Evolutionary conservation across 35 echinoderm and acorn worm species (phyloP).

Genomic region (Lytechinus variegatus): DNA sequence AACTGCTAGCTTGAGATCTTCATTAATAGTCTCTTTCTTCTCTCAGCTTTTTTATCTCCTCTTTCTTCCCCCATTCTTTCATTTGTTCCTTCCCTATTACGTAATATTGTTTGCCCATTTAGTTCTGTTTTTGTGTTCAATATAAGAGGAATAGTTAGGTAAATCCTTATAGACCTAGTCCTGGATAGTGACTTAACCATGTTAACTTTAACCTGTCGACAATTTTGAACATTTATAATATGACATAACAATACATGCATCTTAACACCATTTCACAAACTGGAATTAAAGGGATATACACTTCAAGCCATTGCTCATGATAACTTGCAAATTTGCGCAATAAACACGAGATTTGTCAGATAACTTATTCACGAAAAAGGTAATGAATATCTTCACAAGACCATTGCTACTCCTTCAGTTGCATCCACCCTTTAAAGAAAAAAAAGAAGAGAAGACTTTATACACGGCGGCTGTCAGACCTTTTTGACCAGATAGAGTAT

Average conservation of each 20-base stretch:
- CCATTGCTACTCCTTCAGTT: neutral
- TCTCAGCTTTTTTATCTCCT: neutral
- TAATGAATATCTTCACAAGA: neutral
- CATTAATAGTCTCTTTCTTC: neutral
- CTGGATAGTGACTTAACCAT: no score
- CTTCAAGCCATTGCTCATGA: neutral
- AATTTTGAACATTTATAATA: no score
- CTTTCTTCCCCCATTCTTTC: neutral
- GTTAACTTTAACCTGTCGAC: no score
- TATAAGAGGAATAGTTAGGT: no score
- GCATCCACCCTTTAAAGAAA: neutral
- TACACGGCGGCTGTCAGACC: conserved; percentile 7
- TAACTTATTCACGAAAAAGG: neutral
- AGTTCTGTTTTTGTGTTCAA: neutral
- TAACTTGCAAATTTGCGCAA: neutral
- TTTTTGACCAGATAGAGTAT: neutral
- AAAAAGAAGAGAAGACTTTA: neutral
- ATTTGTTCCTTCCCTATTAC: neutral
- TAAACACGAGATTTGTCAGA: neutral
- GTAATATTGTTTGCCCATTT: neutral
- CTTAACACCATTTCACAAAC: no score
- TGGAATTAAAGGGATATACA: neutral
- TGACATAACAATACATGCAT: no score
- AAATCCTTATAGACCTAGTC: no score
- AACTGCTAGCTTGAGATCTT: neutral